Percentiles rank a stretch among this genome's conserved stretches.
phyloP scores from a whole-genome alignment of 92 coral and sea anemone genomes.

The Zoanthus sansibaricus region DNA sequence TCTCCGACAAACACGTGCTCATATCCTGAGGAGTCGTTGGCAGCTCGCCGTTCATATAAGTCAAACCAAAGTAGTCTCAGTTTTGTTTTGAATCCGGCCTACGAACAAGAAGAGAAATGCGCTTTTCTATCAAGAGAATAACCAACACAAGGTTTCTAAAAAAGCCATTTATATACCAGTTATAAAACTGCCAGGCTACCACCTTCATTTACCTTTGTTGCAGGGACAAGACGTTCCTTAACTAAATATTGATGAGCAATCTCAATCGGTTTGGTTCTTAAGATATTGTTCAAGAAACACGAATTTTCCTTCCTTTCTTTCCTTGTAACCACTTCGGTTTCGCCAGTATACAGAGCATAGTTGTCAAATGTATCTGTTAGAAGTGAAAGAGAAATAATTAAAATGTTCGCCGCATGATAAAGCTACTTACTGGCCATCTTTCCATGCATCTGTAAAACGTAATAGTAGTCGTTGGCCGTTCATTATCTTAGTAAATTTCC shows the following conservation, averaged over 20 bases:
- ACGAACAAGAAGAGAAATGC: not conserved
- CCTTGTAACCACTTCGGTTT: constrained; percentile 13
- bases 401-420: no score
- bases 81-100: constrained; percentile 27
- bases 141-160: no score
- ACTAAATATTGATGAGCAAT: constrained; percentile 40
- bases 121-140: no score
- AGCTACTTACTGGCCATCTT: no score
- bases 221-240: constrained; percentile 36
- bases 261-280: constrained; percentile 29
- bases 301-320: constrained; percentile 17
- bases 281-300: constrained; percentile 20
- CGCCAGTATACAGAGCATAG: constrained; percentile 41
- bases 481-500: no score
- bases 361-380: constrained; percentile 39
- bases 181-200: not conserved
- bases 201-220: not conserved
- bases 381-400: not conserved
- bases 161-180: not conserved
- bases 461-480: no score
- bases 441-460: no score
- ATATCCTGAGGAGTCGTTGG: constrained; percentile 48
- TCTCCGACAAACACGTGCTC: constrained; percentile 58
- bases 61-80: constrained; percentile 43
- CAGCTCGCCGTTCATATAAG: constrained; percentile 43